Base-by-base conservation (phyloP, 2,888 invertebrate genomes). In the Enchytraeus crypticus region DNA sequence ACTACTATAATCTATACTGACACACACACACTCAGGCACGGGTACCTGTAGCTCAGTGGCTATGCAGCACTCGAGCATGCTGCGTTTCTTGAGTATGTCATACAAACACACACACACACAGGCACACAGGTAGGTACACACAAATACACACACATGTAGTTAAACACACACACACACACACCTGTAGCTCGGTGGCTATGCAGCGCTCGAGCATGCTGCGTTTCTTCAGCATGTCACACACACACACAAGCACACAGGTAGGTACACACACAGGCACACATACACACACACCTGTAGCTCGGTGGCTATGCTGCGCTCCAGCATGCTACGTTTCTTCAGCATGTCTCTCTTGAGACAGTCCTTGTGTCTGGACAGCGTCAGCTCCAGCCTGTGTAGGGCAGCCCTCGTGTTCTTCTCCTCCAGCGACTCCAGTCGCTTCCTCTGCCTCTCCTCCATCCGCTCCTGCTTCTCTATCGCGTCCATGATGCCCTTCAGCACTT, bases 331-430 rank as follows among this genome's bases (percentile, higher is more conserved):
- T 76, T 93, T 93, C 73, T 91, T 88, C 65, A 92, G 84, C 67
- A 95, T 95, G 73, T 92, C 92, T 74, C 90, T 92, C 79, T 92
- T 92, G 53, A 96, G 84, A 70, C 88, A 82, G 77, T 93, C 93
- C 75, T 92, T 93, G 72, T 93, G 92, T 71, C 89, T 86, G 77
- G 88, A 87, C 27, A 92, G 83, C 45, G 88, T 82, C 74, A 88
- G 86, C 75, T 88, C 87, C 65, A 88, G 84, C 69, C 83, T 82
- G 43, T 82, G 82, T 63, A 82, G 81, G 23, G 81, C 78, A 58
- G 83, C 81, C 57, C 83, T 81, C 65, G 82, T 82, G 71, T 82
- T 81, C 68, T 82, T 80, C 66, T 83, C 83, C 1, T 62, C 64
- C 11, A 61, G 47, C 2, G 60, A 53, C 66, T 84, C 84, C 3